Evolutionary conservation across 23 tunicate genomes (phyloP), one percentile per base, ranked within the genome.

Genomic region (Botrylloides violaceus): DNA sequence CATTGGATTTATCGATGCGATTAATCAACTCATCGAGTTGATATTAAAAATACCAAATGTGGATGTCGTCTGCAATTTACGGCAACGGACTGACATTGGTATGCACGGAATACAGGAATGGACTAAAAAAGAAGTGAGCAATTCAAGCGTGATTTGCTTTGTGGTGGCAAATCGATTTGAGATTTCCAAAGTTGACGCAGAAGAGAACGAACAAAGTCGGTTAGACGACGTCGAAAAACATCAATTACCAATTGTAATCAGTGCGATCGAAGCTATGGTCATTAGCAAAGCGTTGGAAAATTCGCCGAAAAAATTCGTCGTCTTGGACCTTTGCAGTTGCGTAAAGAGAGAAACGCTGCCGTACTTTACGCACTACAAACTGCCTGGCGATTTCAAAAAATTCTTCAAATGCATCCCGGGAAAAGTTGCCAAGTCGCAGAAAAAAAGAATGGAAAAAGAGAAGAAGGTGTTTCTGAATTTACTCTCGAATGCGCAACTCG

Each of bases 401-500:
- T 32, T 64, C 38, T 23, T 31, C 0, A 24, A 27, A 0, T 39
- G 33, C 33, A 31, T 64, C 5, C 36, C 33, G 21, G 70, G 70
- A 0, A 31, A 24, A n/a, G n/a, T n/a, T n/a, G n/a, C n/a, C n/a
- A n/a, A n/a, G n/a, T n/a, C n/a, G 0, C 9, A 24, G 36, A 23
- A 64, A 6, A 23, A 23, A 29, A 32, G 0, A 0, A 27, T 29
- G 15, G 36, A 29, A 0, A n/a, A 28, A 23, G 62, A 58, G 23
- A 58, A 58, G 62, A 58, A 58, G 12, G 26, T 58, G 3, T 58
- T 58, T 29, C 3, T 5, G 3, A 58, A 58, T 58, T 29, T 58
- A 58, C 62, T 58, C 12, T 58, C 62, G 26, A 58, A 58, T 58
- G 62, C 62, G 12, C 62, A 58, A 29, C 62, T 58, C 29, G 62